Base-by-base conservation (phyloP, 2,113 vertebrate genomes). In the Gracilinanus agilis region DNA sequence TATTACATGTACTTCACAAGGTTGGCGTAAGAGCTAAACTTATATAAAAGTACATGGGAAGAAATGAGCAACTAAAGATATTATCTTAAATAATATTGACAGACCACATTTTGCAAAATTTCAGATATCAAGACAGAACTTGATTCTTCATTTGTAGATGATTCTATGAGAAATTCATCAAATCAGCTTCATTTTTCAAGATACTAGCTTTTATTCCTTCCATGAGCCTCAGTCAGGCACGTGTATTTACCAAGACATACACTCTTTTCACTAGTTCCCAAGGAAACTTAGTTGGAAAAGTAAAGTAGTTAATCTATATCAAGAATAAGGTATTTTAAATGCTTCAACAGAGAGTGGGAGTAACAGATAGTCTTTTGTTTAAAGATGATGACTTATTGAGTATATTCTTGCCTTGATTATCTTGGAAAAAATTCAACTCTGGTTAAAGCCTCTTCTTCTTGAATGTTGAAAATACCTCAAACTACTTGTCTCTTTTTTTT, bases 231-330 rank as follows among this genome's bases (percentile, higher is more conserved):
- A 83, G 67, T 53, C 58, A 25, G 67, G n/a, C 16, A 0, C 23
- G 11, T 2, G 0, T 58, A 6, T 44, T 24, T 0, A 89, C 19
- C 40, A 49, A 94, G 54, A 88, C 49, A n/a, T 16, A 0, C 90
- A 95, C 75, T 75, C 24, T 67, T 90, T 97, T 94, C 40, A 54
- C 88, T 55, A 40, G 97, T 98, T 98, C 96, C 98, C 55, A 0
- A 97, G 97, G 98, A 98, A 97, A 98, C 97, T 53, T 95, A 56
- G 13, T 92, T 96, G 88, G 92, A 97, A 97, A 96, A 92, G 90
- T 89, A 91, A 97, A 97, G 94, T 54, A 5, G 94, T 44, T 95
- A 95, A 97, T 13, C 96, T 53, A 34, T 96, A 55, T 92, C 92
- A 95, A 97, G 94, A 92, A 94, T 24, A 89, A 40, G 34, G 13